Evolutionary conservation across 1,140 invertebrate species (phyloP).

Genomic region (Camponotus pennsylvanicus): DNA sequence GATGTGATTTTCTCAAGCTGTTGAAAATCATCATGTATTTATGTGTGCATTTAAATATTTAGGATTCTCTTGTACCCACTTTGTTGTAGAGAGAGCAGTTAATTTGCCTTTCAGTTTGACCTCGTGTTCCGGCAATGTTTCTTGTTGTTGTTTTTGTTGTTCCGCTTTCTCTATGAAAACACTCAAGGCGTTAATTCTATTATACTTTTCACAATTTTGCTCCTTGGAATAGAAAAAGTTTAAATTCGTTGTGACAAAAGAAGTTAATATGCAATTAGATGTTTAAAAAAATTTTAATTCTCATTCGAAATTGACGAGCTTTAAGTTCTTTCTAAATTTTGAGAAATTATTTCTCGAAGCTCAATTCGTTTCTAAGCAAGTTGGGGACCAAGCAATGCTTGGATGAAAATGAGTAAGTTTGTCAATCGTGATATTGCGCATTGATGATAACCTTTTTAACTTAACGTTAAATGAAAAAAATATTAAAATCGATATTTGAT

Average conservation of each 20-base stretch:
- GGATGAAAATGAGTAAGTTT: background rate
- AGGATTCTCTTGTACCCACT: background rate
- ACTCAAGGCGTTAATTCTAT: constrained; percentile 42
- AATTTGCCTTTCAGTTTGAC: background rate
- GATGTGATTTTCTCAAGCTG: background rate
- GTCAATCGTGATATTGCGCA: background rate
- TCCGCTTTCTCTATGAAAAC: constrained; percentile 14
- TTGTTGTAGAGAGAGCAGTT: background rate
- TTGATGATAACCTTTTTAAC: constrained; percentile 23
- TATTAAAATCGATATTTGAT: constrained; percentile 11
- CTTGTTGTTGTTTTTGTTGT: background rate
- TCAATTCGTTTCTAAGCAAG: background rate
- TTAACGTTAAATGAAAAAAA: background rate
- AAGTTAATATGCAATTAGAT: background rate
- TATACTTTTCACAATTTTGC: constrained; percentile 52
- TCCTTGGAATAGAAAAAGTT: background rate
- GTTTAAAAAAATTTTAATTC: background rate
- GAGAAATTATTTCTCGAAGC: background rate
- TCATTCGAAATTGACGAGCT: background rate
- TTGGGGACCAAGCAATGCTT: constrained; percentile 3
- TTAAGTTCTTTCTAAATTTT: background rate
- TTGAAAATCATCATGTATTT: constrained; percentile 9
- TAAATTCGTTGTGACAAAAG: constrained; percentile 26
- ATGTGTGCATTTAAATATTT: background rate
- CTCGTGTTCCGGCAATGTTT: background rate